phyloP scores from a whole-genome alignment of 2,113 vertebrate species.

The Zingel zingel region DNA sequence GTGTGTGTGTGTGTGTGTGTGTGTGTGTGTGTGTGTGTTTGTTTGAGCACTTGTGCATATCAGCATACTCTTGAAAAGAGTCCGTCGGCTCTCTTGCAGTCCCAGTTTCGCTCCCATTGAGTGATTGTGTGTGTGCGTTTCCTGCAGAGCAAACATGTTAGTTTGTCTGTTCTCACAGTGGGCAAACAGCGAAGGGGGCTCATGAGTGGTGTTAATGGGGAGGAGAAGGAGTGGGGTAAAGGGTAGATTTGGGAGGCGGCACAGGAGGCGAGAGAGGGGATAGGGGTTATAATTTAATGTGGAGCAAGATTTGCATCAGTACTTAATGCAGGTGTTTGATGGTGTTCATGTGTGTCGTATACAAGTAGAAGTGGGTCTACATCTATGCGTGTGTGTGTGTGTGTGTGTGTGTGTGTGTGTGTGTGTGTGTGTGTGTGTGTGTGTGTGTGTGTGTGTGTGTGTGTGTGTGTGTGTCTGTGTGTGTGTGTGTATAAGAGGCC shows the following conservation, averaged over 20 bases:
- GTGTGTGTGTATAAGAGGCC: conserved; percentile 43
- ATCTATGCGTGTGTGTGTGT: neutral
- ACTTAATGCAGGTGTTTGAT: conserved; percentile 54
- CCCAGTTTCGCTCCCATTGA: conserved; percentile 54
- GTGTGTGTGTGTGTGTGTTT: conserved; percentile 31
- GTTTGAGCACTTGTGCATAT: conserved; percentile 44
- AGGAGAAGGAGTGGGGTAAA: conserved; percentile 47
- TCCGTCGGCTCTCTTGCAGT: conserved; percentile 48
- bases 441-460: conserved; percentile 34
- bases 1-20: no score
- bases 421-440: conserved; percentile 26
- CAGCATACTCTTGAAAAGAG: conserved; percentile 61
- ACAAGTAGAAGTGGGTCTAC: conserved; percentile 15
- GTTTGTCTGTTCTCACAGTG: conserved; percentile 79
- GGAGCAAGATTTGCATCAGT: conserved; percentile 39
- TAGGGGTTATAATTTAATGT: conserved; percentile 48
- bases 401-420: conserved; percentile 5
- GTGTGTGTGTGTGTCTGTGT: conserved; percentile 31
- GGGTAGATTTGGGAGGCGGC: conserved; percentile 33
- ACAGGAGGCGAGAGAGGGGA: conserved; percentile 32
- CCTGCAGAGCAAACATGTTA: conserved; percentile 80
- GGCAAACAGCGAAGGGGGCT: conserved; percentile 73
- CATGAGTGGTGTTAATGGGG: conserved; percentile 72
- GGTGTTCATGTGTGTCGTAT: conserved; percentile 33
- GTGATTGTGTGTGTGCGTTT: conserved; percentile 60